Conservation (phyloP, 2,113 vertebrate species). For the Castor canadensis region DNA sequence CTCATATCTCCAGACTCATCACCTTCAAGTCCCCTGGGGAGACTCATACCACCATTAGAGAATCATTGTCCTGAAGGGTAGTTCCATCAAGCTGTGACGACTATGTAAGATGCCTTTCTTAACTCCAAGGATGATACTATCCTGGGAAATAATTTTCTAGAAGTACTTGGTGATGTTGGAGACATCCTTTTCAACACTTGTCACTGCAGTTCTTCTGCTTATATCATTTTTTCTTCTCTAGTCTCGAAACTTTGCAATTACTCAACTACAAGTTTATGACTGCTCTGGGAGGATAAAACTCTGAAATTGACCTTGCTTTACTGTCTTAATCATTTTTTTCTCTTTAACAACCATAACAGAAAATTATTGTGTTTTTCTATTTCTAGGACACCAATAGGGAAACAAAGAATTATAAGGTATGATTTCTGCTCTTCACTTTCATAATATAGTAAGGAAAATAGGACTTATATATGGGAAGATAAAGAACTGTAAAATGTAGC, state of each 20-base stretch:
- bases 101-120: constrained; percentile 53
- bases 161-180: constrained; percentile 41
- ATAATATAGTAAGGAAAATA: neutral
- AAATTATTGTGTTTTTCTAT: constrained; percentile 45
- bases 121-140: constrained; percentile 34
- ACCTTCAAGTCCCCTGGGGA: neutral
- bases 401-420: neutral
- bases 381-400: constrained; percentile 39
- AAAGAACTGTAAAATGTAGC: neutral
- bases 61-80: neutral
- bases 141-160: constrained; percentile 51
- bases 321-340: constrained; percentile 50
- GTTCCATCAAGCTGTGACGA: neutral
- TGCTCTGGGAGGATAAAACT: constrained; percentile 53
- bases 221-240: constrained; percentile 5
- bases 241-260: constrained; percentile 59
- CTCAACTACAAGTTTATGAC: constrained; percentile 51
- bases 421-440: neutral
- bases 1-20: neutral
- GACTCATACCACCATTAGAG: neutral
- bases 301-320: constrained; percentile 63
- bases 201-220: constrained; percentile 55
- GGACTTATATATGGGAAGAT: neutral
- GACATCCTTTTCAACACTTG: constrained; percentile 37
- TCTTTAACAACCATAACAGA: constrained; percentile 59